phyloP scores from a whole-genome alignment of 2,113 vertebrate species.

The Cardinalis cardinalis region DNA sequence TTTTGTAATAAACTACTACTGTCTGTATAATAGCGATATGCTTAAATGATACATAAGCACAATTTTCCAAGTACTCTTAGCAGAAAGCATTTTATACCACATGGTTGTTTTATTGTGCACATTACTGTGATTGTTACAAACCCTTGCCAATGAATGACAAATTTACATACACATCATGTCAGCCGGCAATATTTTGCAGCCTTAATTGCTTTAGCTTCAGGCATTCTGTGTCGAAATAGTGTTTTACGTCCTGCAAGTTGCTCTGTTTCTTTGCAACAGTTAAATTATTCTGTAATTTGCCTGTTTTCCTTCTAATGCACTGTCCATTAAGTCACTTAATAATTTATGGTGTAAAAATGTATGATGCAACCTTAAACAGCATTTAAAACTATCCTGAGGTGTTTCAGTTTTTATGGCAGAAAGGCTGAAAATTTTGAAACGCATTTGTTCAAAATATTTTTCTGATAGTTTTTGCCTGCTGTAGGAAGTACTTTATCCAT shows the following conservation, averaged over 20 bases:
- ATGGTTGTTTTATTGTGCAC: conserved; percentile 71
- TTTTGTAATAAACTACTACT: conserved; percentile 47
- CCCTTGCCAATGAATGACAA: conserved; percentile 84
- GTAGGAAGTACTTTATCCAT: background rate
- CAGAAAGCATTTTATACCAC: conserved; percentile 70
- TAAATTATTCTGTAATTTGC: conserved; percentile 84
- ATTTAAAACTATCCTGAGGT: conserved; percentile 53
- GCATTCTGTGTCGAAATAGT: conserved; percentile 80
- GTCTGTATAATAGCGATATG: conserved; percentile 42
- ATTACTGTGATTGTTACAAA: conserved; percentile 76
- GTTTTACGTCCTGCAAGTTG: conserved; percentile 81
- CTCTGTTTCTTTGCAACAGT: conserved; percentile 76
- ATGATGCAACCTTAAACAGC: conserved; percentile 68
- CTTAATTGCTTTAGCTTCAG: conserved; percentile 85
- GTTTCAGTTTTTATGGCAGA: background rate
- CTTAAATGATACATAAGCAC: conserved; percentile 65
- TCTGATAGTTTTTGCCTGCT: background rate
- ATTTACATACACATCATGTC: conserved; percentile 86
- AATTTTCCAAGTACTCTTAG: conserved; percentile 57
- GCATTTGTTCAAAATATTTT: conserved; percentile 37
- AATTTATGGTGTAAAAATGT: conserved; percentile 75
- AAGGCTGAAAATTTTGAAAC: conserved; percentile 27
- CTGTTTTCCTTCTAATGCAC: conserved; percentile 79
- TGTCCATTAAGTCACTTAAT: conserved; percentile 83
- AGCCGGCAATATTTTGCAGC: conserved; percentile 82